phyloP scores from a whole-genome alignment of 2,797 vertebrate genomes.

The Tiaroga cobitis region DNA sequence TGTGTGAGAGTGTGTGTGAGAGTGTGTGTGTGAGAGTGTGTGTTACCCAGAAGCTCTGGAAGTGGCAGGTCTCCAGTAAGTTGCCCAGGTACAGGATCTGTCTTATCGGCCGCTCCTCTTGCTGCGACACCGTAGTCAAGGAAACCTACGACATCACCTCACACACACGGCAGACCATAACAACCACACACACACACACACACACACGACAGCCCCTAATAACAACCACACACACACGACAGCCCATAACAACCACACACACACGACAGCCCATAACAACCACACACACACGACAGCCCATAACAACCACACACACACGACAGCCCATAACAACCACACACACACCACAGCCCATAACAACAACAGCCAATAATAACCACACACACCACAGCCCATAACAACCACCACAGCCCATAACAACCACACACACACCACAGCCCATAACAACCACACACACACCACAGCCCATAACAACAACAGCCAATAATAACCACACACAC shows the following conservation, averaged over 20 bases:
- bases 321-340: neutral
- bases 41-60: conserved; percentile 93
- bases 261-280: too few relatives aligned
- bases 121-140: conserved; percentile 84
- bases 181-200: neutral
- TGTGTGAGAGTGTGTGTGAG: too few relatives aligned
- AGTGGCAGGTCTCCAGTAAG: conserved; percentile 92
- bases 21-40: neutral
- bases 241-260: too few relatives aligned
- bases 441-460: too few relatives aligned
- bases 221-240: too few relatives aligned
- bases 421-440: too few relatives aligned
- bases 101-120: conserved; percentile 90
- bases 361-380: neutral
- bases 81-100: conserved; percentile 93
- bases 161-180: neutral
- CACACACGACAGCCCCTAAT: too few relatives aligned
- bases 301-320: neutral
- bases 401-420: too few relatives aligned
- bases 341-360: too few relatives aligned
- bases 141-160: conserved; percentile 48
- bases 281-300: too few relatives aligned
- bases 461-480: too few relatives aligned
- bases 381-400: neutral
- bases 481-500: rapidly evolving